Evolutionary conservation across 2,888 invertebrate genomes (phyloP).

Genomic region (Pollenia griseotomentosa): DNA sequence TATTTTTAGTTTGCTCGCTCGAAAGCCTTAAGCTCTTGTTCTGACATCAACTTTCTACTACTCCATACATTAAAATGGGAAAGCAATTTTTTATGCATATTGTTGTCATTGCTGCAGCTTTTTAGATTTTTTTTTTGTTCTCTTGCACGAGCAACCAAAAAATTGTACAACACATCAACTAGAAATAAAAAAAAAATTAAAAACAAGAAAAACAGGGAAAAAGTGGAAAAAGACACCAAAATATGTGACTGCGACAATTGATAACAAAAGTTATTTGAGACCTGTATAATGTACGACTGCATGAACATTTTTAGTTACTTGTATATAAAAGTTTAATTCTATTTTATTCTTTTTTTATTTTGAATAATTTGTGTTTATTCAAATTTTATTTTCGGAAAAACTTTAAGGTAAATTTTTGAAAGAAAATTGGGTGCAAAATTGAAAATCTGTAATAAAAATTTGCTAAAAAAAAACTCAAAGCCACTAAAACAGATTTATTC

Average conservation of each 20-base stretch:
- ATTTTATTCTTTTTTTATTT: not conserved
- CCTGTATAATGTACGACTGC: slow-evolving; percentile 42
- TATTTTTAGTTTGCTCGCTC: slow-evolving; percentile 73
- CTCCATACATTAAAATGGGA: slow-evolving; percentile 60
- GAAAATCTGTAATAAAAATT: too few species aligned
- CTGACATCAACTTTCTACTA: slow-evolving; percentile 72
- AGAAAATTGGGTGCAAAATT: not conserved
- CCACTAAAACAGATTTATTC: too few species aligned
- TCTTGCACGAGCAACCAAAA: slow-evolving; percentile 22
- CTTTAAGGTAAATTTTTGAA: not conserved
- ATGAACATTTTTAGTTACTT: slow-evolving; percentile 5
- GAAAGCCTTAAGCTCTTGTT: slow-evolving; percentile 75
- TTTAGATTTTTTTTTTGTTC: slow-evolving; percentile 29
- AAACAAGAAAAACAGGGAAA: slow-evolving; percentile 9
- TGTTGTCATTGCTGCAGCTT: slow-evolving; percentile 54
- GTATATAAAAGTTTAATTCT: slow-evolving; percentile 3
- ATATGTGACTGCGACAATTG: slow-evolving; percentile 73
- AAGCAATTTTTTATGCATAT: slow-evolving; percentile 63
- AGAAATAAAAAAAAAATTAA: too few species aligned
- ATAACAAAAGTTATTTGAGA: slow-evolving; percentile 72
- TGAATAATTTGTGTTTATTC: slow-evolving; percentile 41
- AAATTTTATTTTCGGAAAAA: not conserved
- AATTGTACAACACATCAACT: slow-evolving; percentile 33
- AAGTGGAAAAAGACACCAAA: slow-evolving; percentile 54
- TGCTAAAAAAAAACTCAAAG: too few species aligned